Percentiles rank a stretch among this genome's conserved stretches.
Conservation (phyloP, 2,113 vertebrate species). For the Chloroceryle aenea region DNA sequence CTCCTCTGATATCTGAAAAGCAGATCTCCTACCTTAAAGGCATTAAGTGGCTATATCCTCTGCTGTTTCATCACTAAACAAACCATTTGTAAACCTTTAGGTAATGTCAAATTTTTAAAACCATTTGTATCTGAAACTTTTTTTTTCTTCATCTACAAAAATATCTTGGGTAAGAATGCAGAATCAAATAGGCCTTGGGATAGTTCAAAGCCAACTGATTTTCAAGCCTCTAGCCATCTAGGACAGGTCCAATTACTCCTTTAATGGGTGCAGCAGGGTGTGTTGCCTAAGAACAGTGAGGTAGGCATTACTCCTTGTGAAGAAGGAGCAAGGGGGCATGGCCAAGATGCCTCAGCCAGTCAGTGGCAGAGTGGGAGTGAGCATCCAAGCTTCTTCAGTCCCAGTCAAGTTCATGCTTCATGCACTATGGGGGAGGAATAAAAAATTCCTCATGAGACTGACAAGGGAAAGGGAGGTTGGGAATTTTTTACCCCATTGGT, state of each 20-base stretch:
- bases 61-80: constrained; percentile 13
- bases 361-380: neutral
- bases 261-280: neutral
- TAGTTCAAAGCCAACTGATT: neutral
- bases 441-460: neutral
- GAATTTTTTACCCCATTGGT: neutral
- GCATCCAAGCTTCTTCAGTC: neutral
- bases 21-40: neutral
- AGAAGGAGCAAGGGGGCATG: neutral
- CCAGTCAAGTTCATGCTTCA: neutral
- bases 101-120: neutral
- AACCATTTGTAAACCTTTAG: neutral
- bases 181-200: neutral
- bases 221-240: neutral
- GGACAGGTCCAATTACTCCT: neutral
- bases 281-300: neutral
- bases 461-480: neutral
- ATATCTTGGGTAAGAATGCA: neutral
- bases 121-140: neutral
- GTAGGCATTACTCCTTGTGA: neutral
- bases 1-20: neutral
- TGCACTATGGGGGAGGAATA: no score
- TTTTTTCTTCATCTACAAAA: neutral
- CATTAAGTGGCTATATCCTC: neutral
- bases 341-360: neutral